phyloP scores from a whole-genome alignment of 2,797 vertebrate genomes.

The Phataginus tricuspis region DNA sequence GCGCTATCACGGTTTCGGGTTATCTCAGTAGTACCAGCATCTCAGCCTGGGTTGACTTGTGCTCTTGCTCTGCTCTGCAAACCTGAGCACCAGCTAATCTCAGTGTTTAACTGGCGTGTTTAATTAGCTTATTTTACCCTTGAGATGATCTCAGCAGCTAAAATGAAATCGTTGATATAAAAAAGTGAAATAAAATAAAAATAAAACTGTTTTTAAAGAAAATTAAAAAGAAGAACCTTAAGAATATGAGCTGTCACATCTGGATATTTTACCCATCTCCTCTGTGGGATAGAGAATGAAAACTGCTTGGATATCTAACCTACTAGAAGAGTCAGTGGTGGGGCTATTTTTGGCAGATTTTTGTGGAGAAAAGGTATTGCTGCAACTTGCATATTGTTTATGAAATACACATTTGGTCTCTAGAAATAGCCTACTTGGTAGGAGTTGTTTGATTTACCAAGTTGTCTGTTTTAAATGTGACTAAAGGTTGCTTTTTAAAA shows the following conservation, averaged over 20 bases:
- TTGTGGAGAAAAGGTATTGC: constrained; percentile 41
- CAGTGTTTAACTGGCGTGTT: constrained; percentile 37
- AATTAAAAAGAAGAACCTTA: background rate
- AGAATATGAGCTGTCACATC: background rate
- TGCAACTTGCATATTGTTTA: constrained; percentile 64
- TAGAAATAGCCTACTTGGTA: constrained; percentile 53
- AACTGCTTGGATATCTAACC: constrained; percentile 41
- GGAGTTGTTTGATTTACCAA: constrained; percentile 21
- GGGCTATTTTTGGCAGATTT: constrained; percentile 26
- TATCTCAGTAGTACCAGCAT: constrained; percentile 43
- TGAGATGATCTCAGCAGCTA: constrained; percentile 40
- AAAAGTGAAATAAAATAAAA: background rate
- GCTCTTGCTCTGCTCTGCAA: constrained; percentile 16
- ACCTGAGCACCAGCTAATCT: constrained; percentile 62
- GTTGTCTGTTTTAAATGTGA: constrained; percentile 45
- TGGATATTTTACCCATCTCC: background rate
- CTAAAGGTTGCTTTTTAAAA: background rate
- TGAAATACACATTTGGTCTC: constrained; percentile 52
- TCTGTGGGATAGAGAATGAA: background rate
- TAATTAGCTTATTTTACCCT: constrained; percentile 71
- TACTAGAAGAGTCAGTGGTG: background rate
- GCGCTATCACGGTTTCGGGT: background rate
- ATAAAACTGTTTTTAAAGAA: constrained; percentile 2
- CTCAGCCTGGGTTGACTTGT: constrained; percentile 34
- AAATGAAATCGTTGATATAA: constrained; percentile 45